Evolutionary conservation across 2,888 invertebrate species (phyloP).

Genomic region (Mylabris sibirica): DNA sequence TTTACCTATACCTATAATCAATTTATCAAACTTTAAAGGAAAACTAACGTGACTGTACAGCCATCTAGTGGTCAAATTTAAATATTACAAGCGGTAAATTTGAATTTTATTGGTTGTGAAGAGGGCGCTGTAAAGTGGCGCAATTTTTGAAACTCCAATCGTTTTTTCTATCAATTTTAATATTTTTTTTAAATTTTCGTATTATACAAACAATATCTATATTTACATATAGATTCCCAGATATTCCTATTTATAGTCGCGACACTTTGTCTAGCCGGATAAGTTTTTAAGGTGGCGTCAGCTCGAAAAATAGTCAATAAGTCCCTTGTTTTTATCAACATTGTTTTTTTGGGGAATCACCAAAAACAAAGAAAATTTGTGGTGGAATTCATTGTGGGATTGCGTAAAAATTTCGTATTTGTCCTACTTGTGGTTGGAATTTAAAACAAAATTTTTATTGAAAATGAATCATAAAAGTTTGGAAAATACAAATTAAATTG

Average conservation of each 20-base stretch:
- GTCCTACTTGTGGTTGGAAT: not conserved
- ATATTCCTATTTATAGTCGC: constrained; percentile 4
- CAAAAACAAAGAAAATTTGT: not conserved
- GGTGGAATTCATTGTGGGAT: not conserved
- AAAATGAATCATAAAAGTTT: not conserved
- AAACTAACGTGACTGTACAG: too few relatives aligned
- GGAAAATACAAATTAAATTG: not conserved
- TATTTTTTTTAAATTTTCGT: not conserved
- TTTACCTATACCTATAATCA: too few relatives aligned
- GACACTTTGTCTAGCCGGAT: not conserved
- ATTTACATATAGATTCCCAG: not conserved
- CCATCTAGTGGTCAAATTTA: not conserved
- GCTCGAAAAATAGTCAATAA: constrained; percentile 1
- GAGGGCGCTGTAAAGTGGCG: not conserved
- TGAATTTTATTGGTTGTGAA: not conserved
- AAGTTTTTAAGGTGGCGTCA: not conserved
- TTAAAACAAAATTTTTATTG: not conserved
- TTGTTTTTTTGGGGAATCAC: not conserved
- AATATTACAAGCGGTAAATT: not conserved
- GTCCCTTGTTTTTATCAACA: not conserved
- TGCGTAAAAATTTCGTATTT: not conserved
- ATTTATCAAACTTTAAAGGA: too few relatives aligned
- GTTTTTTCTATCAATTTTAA: not conserved
- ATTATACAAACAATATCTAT: not conserved
- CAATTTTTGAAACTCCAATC: not conserved